These are phyloP conservation scores for Lepas anatifera DNA, from an alignment of 2,888 invertebrate genomes.

Conservation along the genomic window DNA sequence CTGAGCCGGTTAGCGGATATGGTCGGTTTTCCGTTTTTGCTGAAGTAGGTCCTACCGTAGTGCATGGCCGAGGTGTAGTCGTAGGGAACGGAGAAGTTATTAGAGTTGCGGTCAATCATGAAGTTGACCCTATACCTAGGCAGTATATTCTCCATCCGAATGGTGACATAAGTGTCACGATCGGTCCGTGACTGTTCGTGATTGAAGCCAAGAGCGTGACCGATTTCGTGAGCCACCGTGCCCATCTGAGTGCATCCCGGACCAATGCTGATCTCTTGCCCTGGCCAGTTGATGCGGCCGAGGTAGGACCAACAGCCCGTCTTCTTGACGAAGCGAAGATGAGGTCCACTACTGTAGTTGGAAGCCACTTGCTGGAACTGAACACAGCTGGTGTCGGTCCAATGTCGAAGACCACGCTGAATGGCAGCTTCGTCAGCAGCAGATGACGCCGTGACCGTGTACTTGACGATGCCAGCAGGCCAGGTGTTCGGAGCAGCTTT, in stretches of 20 bases:
- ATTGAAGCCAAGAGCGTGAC: slow-evolving; percentile 17
- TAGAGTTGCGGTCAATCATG: neutral
- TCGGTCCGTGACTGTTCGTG: slow-evolving; percentile 16
- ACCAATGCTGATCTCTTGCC: neutral
- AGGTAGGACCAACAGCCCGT: neutral
- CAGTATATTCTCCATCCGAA: neutral
- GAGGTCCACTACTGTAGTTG: neutral
- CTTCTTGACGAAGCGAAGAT: neutral
- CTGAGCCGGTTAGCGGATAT: slow-evolving; percentile 4
- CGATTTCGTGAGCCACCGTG: slow-evolving; percentile 17
- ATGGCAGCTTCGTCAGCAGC: neutral
- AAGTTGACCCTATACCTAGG: neutral
- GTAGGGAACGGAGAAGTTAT: neutral
- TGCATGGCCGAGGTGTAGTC: slow-evolving; percentile 17
- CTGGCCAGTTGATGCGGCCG: neutral
- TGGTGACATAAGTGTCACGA: slow-evolving; percentile 5
- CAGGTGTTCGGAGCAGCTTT: neutral
- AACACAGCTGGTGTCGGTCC: neutral
- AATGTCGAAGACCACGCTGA: neutral
- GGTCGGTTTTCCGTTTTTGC: slow-evolving; percentile 7
- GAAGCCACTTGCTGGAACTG: neutral
- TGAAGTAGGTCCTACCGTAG: neutral
- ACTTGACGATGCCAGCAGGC: neutral
- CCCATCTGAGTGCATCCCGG: neutral
- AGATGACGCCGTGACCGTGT: neutral